Conservation (phyloP, 1,140 invertebrate genomes). For the Agrilus planipennis region DNA sequence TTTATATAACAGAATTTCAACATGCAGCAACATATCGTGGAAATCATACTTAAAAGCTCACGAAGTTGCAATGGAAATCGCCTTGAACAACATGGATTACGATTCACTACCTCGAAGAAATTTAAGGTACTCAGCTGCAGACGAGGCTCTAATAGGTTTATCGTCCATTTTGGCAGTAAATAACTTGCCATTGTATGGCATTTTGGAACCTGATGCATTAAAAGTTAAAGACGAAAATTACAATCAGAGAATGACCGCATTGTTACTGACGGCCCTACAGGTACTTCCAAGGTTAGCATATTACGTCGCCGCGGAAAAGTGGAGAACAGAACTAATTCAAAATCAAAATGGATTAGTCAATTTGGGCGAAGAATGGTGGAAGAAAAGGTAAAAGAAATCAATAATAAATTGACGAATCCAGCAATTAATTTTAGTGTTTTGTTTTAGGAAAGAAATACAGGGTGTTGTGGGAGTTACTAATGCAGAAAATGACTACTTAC, state of each 20-base stretch:
- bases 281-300: constrained; percentile 44
- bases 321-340: constrained; percentile 40
- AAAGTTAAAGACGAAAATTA: constrained; percentile 6
- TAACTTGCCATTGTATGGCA: constrained; percentile 14
- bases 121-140: constrained; percentile 31
- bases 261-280: constrained; percentile 38
- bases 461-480: constrained; percentile 32
- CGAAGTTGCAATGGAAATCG: constrained; percentile 37
- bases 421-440: not conserved
- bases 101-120: constrained; percentile 11
- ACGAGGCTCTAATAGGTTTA: constrained; percentile 38
- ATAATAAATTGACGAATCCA: not conserved
- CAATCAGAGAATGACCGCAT: constrained; percentile 28
- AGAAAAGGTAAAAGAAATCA: constrained; percentile 36
- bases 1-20: constrained; percentile 32
- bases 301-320: constrained; percentile 45
- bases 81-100: constrained; percentile 19
- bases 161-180: constrained; percentile 37
- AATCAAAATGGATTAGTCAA: constrained; percentile 35
- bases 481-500: constrained; percentile 38
- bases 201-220: constrained; percentile 10
- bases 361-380: constrained; percentile 31
- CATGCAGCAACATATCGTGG: constrained; percentile 44
- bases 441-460: constrained; percentile 28
- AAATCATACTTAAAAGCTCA: constrained; percentile 42